Conservation (phyloP, 2,113 vertebrate species). For the Mus pahari region DNA sequence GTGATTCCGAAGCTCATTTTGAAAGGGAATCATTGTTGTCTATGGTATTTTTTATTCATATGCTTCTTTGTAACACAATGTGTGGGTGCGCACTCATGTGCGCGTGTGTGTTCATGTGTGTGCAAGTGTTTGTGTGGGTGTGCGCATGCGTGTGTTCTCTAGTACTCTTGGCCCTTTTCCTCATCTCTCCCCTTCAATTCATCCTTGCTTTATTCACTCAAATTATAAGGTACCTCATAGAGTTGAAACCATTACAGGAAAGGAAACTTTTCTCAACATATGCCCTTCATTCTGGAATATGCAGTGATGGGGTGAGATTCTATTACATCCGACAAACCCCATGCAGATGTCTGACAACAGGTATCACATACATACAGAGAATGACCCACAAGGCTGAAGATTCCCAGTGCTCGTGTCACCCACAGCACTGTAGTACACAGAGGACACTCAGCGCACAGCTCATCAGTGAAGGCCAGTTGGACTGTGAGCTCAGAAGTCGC, state of each 20-base stretch:
- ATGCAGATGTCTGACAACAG: background rate
- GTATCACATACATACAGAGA: background rate
- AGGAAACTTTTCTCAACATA: background rate
- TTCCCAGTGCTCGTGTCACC: background rate
- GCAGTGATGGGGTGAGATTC: background rate
- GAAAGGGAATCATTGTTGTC: background rate
- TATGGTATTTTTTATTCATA: background rate
- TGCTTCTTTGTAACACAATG: background rate
- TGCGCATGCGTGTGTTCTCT: background rate
- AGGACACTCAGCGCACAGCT: background rate
- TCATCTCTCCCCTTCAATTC: background rate
- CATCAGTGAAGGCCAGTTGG: background rate
- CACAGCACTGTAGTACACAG: background rate
- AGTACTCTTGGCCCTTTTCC: background rate
- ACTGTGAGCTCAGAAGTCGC: background rate
- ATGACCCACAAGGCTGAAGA: background rate
- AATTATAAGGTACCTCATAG: background rate
- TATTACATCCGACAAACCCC: background rate
- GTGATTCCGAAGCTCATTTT: background rate
- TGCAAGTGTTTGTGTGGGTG: too few relatives aligned
- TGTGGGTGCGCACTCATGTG: too few relatives aligned
- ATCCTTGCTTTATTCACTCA: background rate
- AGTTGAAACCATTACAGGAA: background rate
- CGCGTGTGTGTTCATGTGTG: too few relatives aligned
- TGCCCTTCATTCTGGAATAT: slow-evolving; percentile 2